Evolutionary conservation across 2,113 vertebrate species (phyloP).

Genomic region (Candoia aspera): DNA sequence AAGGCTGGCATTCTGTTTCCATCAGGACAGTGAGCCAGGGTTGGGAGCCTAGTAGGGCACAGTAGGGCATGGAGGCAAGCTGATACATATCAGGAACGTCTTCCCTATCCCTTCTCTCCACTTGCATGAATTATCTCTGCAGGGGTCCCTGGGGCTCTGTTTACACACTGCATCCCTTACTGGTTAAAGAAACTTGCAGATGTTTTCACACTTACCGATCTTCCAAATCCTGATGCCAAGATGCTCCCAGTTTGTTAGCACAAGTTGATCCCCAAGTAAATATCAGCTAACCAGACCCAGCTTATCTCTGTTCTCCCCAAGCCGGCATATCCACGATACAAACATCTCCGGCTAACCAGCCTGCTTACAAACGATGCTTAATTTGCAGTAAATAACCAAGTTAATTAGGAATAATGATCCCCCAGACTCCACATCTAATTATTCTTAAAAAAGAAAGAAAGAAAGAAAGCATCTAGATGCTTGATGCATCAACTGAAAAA

Average conservation of each 20-base stretch:
- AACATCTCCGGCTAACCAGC: constrained; percentile 63
- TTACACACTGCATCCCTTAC: not conserved
- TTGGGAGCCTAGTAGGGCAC: too few relatives aligned
- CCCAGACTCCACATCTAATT: constrained; percentile 86
- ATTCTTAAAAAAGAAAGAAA: constrained; percentile 65
- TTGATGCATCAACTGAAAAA: constrained; percentile 65
- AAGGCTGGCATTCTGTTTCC: not conserved
- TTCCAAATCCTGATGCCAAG: not conserved
- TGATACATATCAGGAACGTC: not conserved
- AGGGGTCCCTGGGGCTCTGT: not conserved
- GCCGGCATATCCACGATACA: constrained; percentile 55
- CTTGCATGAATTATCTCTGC: not conserved
- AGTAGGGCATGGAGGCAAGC: too few relatives aligned
- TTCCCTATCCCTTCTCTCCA: not conserved
- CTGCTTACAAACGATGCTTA: constrained; percentile 81
- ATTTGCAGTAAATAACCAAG: constrained; percentile 87
- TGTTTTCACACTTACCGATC: not conserved
- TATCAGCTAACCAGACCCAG: constrained; percentile 35
- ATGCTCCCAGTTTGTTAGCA: not conserved
- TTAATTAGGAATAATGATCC: constrained; percentile 95
- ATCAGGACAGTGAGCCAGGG: not conserved
- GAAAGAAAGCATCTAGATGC: constrained; percentile 67
- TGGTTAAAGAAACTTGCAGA: not conserved
- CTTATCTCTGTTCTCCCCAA: constrained; percentile 47
- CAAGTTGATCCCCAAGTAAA: constrained; percentile 12